A percentile compares a stretch with the other conserved stretches of the same genome.
Conservation (phyloP, 2,797 vertebrate genomes). For the Hippopotamyrus pictus region DNA sequence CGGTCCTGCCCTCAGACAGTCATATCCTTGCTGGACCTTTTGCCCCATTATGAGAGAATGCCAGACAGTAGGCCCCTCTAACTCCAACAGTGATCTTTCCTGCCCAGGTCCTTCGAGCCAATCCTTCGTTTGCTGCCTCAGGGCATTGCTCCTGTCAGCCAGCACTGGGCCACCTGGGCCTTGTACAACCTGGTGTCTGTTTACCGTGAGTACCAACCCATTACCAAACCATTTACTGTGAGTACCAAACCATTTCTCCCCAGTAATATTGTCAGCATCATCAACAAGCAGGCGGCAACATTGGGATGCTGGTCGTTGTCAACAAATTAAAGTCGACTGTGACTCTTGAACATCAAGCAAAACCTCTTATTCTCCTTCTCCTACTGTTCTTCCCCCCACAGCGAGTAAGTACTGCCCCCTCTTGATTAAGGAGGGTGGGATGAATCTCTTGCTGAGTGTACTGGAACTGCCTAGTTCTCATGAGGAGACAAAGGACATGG, state of each 20-base stretch:
- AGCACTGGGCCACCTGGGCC: constrained; percentile 99
- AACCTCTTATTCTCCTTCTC: background rate
- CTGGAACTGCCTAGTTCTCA: constrained; percentile 78
- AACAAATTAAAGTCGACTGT: background rate
- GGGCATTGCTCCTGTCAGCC: constrained; percentile 85
- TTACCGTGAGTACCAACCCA: constrained; percentile 74
- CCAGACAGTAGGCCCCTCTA: background rate
- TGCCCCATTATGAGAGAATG: background rate
- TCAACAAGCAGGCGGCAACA: background rate
- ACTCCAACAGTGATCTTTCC: background rate
- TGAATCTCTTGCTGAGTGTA: constrained; percentile 76
- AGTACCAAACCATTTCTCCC: constrained; percentile 55
- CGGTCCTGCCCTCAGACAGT: background rate
- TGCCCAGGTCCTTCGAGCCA: constrained; percentile 88
- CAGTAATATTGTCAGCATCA: background rate
- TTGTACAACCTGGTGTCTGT: constrained; percentile 95
- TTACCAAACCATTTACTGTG: constrained; percentile 74
- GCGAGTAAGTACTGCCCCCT: constrained; percentile 94
- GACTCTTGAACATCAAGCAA: background rate
- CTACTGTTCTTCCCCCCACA: constrained; percentile 35
- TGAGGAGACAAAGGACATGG: constrained; percentile 93
- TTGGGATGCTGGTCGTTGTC: background rate
- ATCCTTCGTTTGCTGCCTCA: constrained; percentile 94
- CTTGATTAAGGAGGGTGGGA: constrained; percentile 90
- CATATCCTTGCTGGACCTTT: background rate